These are phyloP conservation scores for Halocaridina rubra DNA, from an alignment of 2,888 invertebrate species.

Conservation along the genomic window DNA sequence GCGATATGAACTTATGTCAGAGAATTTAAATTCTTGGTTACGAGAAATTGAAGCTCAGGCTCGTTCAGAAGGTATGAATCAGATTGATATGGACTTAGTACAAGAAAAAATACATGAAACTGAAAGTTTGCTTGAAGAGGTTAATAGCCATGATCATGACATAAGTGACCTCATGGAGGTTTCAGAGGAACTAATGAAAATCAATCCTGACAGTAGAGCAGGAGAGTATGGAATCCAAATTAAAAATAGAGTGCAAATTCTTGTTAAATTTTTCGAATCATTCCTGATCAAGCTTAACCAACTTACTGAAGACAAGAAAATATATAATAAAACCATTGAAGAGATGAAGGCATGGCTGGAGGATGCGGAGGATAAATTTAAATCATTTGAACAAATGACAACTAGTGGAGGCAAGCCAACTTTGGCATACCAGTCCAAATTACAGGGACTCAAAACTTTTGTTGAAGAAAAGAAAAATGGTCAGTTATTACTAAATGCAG, in stretches of 20 bases:
- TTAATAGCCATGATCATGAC: constrained; percentile 76
- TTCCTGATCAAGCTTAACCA: constrained; percentile 80
- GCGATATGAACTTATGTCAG: constrained; percentile 82
- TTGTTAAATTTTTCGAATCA: constrained; percentile 78
- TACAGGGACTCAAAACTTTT: constrained; percentile 81
- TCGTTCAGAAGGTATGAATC: constrained; percentile 78
- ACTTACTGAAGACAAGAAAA: constrained; percentile 77
- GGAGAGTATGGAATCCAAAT: constrained; percentile 84
- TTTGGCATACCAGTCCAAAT: constrained; percentile 75
- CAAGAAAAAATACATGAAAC: constrained; percentile 79
- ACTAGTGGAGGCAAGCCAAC: constrained; percentile 80
- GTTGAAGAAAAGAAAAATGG: constrained; percentile 82
- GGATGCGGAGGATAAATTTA: constrained; percentile 80
- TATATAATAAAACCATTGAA: constrained; percentile 76
- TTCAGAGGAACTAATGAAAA: constrained; percentile 79
- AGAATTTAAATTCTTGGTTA: constrained; percentile 80
- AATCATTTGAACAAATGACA: constrained; percentile 73
- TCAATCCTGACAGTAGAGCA: constrained; percentile 86
- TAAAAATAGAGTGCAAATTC: constrained; percentile 79
- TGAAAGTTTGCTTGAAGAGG: constrained; percentile 74
- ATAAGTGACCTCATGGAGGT: constrained; percentile 77
- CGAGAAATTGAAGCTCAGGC: constrained; percentile 83
- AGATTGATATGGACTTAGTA: constrained; percentile 78
- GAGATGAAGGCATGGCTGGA: constrained; percentile 84
- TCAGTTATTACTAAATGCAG: constrained; percentile 80